Percentiles rank a stretch among this genome's conserved stretches.
These are phyloP conservation scores for Leptinotarsa defecta DNA, from an alignment of 1,140 invertebrate genomes.

Conservation along the genomic window DNA sequence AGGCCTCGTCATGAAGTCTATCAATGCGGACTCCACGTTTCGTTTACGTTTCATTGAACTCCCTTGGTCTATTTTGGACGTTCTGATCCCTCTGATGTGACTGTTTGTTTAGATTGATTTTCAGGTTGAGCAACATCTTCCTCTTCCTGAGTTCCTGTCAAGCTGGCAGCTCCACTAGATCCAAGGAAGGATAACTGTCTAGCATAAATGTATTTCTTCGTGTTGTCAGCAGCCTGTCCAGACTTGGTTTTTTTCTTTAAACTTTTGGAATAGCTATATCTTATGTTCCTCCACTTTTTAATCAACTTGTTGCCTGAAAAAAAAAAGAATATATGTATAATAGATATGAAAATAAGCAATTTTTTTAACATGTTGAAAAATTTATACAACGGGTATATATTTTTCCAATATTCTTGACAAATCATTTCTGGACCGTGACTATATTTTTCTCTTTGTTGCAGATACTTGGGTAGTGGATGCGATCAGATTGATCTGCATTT, in stretches of 20 bases:
- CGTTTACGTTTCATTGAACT: slow-evolving; percentile 22
- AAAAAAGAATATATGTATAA: too few relatives aligned
- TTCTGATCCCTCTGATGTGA: background rate
- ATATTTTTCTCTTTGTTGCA: too few relatives aligned
- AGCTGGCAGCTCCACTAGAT: slow-evolving; percentile 1
- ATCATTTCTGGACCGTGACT: too few relatives aligned
- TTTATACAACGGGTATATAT: too few relatives aligned
- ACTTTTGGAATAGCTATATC: too few relatives aligned
- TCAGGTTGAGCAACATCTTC: slow-evolving; percentile 9
- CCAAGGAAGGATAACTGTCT: slow-evolving; percentile 22
- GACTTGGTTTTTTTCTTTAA: background rate
- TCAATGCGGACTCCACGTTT: slow-evolving; percentile 17
- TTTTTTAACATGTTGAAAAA: too few relatives aligned
- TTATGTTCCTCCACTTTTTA: too few relatives aligned
- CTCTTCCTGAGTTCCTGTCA: background rate
- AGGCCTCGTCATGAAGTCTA: slow-evolving; percentile 11
- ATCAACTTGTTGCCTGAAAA: too few relatives aligned
- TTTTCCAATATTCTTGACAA: too few relatives aligned
- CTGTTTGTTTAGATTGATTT: slow-evolving; percentile 6
- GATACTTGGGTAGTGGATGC: too few relatives aligned
- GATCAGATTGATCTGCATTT: too few relatives aligned
- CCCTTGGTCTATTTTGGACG: background rate
- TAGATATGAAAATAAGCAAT: too few relatives aligned
- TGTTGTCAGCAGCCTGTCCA: slow-evolving; percentile 11
- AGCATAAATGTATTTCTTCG: slow-evolving; percentile 21